Evolutionary conservation across 1,140 invertebrate species (phyloP).

Genomic region (Drosophila sp.): DNA sequence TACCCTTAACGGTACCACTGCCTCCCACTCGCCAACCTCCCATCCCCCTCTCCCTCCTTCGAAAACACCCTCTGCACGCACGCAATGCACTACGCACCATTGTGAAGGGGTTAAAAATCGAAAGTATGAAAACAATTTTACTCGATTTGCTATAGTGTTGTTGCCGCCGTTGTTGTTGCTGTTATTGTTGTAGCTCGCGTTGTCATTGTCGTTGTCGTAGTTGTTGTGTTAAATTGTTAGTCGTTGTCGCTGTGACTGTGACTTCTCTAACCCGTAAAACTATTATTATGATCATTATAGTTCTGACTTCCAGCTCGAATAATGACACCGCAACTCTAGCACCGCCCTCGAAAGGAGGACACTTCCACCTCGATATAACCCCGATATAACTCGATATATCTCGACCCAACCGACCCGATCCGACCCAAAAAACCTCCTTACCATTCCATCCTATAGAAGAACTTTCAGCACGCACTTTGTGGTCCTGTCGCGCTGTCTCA

Average conservation of each 20-base stretch:
- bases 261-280: constrained; percentile 81
- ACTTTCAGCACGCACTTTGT: constrained; percentile 73
- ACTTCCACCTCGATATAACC: not conserved
- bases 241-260: constrained; percentile 76
- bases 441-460: constrained; percentile 21
- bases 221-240: constrained; percentile 64
- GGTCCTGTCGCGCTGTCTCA: constrained; percentile 49
- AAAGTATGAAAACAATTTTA: constrained; percentile 73
- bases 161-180: not conserved
- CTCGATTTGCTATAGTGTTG: constrained; percentile 46
- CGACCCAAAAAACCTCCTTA: not conserved
- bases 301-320: constrained; percentile 2
- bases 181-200: constrained; percentile 51
- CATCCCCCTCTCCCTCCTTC: not conserved
- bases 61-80: not conserved
- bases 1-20: not conserved
- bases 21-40: not conserved
- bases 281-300: constrained; percentile 80
- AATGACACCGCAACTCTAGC: constrained; percentile 34
- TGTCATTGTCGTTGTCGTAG: constrained; percentile 26
- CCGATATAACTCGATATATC: no score
- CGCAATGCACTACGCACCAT: constrained; percentile 54
- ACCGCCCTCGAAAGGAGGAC: constrained; percentile 20
- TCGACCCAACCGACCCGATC: no score
- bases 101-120: constrained; percentile 55